A percentile compares a stretch with the other conserved stretches of the same genome.
Conservation (phyloP, 2,888 invertebrate genomes). For the Cheilosia vulpina region DNA sequence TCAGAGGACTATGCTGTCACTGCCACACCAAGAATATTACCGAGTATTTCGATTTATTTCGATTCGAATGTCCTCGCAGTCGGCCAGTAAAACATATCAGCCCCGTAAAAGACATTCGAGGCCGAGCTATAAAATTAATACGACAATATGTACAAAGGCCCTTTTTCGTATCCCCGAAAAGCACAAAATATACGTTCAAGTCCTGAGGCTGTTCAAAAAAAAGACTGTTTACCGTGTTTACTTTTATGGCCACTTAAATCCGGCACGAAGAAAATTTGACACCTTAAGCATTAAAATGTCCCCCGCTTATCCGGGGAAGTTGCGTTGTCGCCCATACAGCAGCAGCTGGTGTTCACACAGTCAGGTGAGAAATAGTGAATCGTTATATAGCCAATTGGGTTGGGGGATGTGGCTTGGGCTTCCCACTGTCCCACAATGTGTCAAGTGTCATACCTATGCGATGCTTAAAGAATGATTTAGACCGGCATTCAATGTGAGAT, state of each 20-base stretch:
- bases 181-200: conserved; percentile 22
- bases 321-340: conserved; percentile 15
- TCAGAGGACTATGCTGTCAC: conserved; percentile 1
- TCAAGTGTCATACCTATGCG: conserved; percentile 34
- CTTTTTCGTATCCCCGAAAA: conserved; percentile 17
- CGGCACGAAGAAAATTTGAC: conserved; percentile 61
- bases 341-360: conserved; percentile 30
- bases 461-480: conserved; percentile 58
- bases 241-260: conserved; percentile 68
- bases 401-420: neutral
- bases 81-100: conserved; percentile 70
- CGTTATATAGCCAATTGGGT: conserved; percentile 19
- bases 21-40: conserved; percentile 19
- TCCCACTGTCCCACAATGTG: conserved; percentile 15
- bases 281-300: conserved; percentile 66
- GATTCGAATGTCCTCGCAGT: conserved; percentile 66
- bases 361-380: conserved; percentile 46
- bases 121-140: conserved; percentile 68
- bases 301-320: conserved; percentile 27
- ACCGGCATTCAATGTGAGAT: conserved; percentile 37
- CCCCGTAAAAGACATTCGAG: conserved; percentile 52
- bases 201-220: conserved; percentile 18
- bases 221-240: conserved; percentile 40
- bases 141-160: neutral
- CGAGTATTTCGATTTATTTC: conserved; percentile 64